These are phyloP conservation scores for Ovibos moschatus DNA, from an alignment of 2,113 vertebrate genomes.

Conservation along the genomic window DNA sequence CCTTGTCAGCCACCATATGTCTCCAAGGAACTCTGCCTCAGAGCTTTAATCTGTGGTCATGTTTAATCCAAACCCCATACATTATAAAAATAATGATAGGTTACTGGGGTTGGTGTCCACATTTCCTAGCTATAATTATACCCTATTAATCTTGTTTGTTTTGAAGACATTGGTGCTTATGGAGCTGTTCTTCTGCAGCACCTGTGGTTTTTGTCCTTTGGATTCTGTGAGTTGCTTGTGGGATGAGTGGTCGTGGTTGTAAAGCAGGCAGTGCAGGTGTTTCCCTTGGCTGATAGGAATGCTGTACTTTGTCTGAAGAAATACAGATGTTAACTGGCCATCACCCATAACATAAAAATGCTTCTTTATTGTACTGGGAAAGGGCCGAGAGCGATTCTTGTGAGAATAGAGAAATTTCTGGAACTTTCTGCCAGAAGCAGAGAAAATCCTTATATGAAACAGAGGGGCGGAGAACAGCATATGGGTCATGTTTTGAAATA, in stretches of 20 bases:
- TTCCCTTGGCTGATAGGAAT: slow-evolving; percentile 75
- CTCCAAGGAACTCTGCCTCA: not conserved
- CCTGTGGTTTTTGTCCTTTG: slow-evolving; percentile 69
- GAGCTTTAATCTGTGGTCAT: slow-evolving; percentile 47
- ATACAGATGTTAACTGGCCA: slow-evolving; percentile 57
- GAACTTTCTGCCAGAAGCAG: slow-evolving; percentile 47
- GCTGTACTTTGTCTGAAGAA: slow-evolving; percentile 53
- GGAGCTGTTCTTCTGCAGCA: slow-evolving; percentile 66
- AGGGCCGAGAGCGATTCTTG: slow-evolving; percentile 56
- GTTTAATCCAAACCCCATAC: slow-evolving; percentile 54
- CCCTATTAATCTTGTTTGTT: slow-evolving; percentile 59
- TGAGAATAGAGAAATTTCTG: slow-evolving; percentile 61
- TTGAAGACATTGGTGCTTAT: slow-evolving; percentile 55
- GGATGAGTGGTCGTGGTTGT: slow-evolving; percentile 33
- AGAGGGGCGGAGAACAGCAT: not conserved
- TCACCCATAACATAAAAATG: slow-evolving; percentile 41
- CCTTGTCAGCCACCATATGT: slow-evolving; percentile 19
- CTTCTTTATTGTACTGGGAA: slow-evolving; percentile 57
- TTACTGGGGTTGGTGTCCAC: not conserved
- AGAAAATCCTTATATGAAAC: not conserved
- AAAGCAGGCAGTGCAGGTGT: slow-evolving; percentile 71
- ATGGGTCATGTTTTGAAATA: slow-evolving; percentile 50
- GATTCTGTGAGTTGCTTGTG: slow-evolving; percentile 69
- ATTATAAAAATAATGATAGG: slow-evolving; percentile 45
- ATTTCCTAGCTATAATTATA: slow-evolving; percentile 59